A percentile compares a stretch with the other conserved stretches of the same genome.
These are phyloP conservation scores for Micrasema longulum DNA, from an alignment of 1,140 invertebrate species.

Conservation along the genomic window DNA sequence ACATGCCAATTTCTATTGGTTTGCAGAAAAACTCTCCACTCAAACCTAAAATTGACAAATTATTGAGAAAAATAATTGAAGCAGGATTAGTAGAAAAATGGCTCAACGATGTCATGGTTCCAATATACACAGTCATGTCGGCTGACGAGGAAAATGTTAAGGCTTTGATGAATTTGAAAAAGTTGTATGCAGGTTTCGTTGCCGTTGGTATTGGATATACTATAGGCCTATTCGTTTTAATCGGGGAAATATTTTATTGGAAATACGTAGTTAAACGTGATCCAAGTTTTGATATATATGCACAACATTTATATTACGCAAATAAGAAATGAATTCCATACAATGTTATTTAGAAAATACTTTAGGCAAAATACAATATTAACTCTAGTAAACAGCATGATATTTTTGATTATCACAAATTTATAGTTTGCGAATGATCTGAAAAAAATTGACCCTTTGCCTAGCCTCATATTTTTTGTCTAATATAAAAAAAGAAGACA, in stretches of 20 bases:
- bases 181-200: conserved; percentile 81
- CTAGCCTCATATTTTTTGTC: too few relatives aligned
- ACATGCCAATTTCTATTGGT: conserved; percentile 83
- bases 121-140: conserved; percentile 60
- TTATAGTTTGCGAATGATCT: too few relatives aligned
- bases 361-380: too few relatives aligned
- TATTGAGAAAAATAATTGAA: conserved; percentile 76
- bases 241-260: conserved; percentile 76
- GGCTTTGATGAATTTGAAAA: conserved; percentile 80
- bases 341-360: too few relatives aligned
- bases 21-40: conserved; percentile 85
- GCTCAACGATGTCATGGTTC: conserved; percentile 78
- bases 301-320: conserved; percentile 68
- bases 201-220: conserved; percentile 77
- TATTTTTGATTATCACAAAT: too few relatives aligned
- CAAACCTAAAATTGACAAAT: conserved; percentile 76
- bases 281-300: conserved; percentile 80
- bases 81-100: conserved; percentile 83
- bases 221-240: conserved; percentile 69
- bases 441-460: too few relatives aligned
- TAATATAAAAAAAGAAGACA: too few relatives aligned
- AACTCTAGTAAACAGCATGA: too few relatives aligned
- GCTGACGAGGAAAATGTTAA: conserved; percentile 69
- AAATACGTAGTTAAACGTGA: conserved; percentile 73
- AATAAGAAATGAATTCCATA: conserved; percentile 32